A percentile compares a stretch with the other conserved stretches of the same genome.
These are phyloP conservation scores for Tarsius wallacei DNA, from an alignment of 2,797 vertebrate genomes.

Conservation along the genomic window DNA sequence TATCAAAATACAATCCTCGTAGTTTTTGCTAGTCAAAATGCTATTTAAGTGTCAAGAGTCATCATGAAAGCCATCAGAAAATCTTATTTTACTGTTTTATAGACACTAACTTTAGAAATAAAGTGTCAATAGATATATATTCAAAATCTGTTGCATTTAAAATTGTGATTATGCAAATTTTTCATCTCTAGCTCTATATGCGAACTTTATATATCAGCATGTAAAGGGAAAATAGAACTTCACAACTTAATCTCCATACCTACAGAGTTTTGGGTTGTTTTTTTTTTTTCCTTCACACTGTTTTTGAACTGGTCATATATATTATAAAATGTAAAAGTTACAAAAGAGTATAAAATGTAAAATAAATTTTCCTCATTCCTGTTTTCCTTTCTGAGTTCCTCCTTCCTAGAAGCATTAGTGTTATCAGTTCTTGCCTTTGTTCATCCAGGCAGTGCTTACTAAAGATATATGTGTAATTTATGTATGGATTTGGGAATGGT, in stretches of 20 bases:
- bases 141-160: conserved; percentile 47
- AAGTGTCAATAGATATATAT: not conserved
- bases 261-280: no score
- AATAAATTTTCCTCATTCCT: not conserved
- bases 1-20: not conserved
- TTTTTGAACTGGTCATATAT: not conserved
- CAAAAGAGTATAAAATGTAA: not conserved
- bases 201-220: not conserved
- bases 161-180: not conserved
- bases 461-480: not conserved
- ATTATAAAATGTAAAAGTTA: conserved; percentile 20
- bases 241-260: not conserved
- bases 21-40: not conserved
- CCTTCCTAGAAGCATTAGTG: not conserved
- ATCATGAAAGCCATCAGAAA: not conserved
- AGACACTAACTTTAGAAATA: conserved; percentile 26
- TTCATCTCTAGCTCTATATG: not conserved
- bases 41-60: not conserved
- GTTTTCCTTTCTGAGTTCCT: not conserved
- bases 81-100: not conserved
- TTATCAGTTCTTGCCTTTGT: not conserved
- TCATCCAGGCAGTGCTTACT: not conserved
- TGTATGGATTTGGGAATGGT: not conserved
- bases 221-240: not conserved
- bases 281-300: not conserved